Evolutionary conservation across 2,888 invertebrate genomes (phyloP).

Genomic region (Scaptodrosophila latifasciaeformis): DNA sequence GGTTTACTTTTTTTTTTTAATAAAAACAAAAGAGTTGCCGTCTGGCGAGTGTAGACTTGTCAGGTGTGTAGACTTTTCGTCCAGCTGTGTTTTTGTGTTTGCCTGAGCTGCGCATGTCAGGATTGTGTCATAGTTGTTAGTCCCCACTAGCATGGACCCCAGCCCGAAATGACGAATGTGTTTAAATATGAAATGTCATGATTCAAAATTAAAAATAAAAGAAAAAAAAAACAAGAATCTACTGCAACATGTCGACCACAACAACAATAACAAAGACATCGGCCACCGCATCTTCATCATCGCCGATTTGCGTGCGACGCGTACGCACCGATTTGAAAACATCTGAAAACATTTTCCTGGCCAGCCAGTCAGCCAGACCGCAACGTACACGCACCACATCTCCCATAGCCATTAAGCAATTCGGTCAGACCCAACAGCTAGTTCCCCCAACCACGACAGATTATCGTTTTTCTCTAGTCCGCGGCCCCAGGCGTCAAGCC

Average conservation of each 20-base stretch:
- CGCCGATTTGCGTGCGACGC: constrained; percentile 72
- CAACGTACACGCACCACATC: constrained; percentile 52
- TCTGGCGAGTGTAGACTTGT: too few species aligned
- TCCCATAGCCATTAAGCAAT: constrained; percentile 53
- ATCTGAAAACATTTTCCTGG: constrained; percentile 72
- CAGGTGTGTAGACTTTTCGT: constrained; percentile 9
- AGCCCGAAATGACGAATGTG: background rate
- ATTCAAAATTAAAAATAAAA: background rate
- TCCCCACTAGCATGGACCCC: constrained; percentile 23
- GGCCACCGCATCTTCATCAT: constrained; percentile 47
- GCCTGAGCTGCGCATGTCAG: constrained; percentile 59
- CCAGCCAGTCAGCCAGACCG: constrained; percentile 40
- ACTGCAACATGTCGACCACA: constrained; percentile 8
- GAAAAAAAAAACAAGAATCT: background rate
- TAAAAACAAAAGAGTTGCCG: too few species aligned
- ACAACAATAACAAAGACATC: constrained; percentile 20
- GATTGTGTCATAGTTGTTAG: constrained; percentile 68
- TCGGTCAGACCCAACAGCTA: constrained; percentile 4
- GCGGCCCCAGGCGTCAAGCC: background rate
- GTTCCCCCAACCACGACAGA: constrained; percentile 3
- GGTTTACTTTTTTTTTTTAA: too few species aligned
- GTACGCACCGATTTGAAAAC: constrained; percentile 74
- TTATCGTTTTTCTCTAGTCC: constrained; percentile 19
- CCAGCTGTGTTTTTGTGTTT: constrained; percentile 38
- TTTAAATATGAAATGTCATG: background rate